Conservation (phyloP, 2,113 vertebrate genomes). For the Charina bottae region DNA sequence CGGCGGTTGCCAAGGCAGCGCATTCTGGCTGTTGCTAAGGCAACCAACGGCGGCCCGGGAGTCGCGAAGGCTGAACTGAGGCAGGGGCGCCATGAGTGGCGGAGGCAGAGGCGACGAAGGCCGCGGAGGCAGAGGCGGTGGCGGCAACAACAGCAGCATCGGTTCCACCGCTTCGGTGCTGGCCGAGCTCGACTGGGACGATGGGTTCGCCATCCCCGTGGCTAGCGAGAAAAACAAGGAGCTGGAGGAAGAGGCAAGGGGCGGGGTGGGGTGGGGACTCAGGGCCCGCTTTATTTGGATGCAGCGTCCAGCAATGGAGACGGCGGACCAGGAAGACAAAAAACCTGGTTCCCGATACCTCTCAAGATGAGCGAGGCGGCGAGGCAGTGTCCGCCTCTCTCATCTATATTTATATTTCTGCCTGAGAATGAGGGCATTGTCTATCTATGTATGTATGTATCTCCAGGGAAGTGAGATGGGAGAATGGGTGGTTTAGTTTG, state of each 20-base stretch:
- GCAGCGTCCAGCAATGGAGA: too few relatives aligned
- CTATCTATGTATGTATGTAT: not conserved
- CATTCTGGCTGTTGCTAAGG: slow-evolving; percentile 50
- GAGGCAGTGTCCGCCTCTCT: not conserved
- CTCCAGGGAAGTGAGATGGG: not conserved
- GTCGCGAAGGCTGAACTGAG: not conserved
- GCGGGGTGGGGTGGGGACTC: not conserved
- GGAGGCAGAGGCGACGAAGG: too few relatives aligned
- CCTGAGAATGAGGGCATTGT: not conserved
- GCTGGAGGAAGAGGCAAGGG: slow-evolving; percentile 82
- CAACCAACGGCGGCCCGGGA: not conserved
- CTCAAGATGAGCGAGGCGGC: not conserved
- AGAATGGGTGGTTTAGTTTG: not conserved
- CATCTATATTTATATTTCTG: not conserved
- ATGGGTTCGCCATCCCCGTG: slow-evolving; percentile 82
- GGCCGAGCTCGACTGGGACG: slow-evolving; percentile 81
- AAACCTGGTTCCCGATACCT: not conserved
- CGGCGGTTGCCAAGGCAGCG: slow-evolving; percentile 19
- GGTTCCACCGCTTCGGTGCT: slow-evolving; percentile 56
- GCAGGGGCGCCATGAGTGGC: not conserved
- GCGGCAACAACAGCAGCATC: not conserved
- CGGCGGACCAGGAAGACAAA: not conserved
- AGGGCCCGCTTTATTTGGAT: rapidly evolving
- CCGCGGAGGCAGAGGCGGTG: too few relatives aligned
- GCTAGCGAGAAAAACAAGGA: slow-evolving; percentile 82